phyloP scores from a whole-genome alignment of 2,797 vertebrate species.

The Coracias cyanogaster region DNA sequence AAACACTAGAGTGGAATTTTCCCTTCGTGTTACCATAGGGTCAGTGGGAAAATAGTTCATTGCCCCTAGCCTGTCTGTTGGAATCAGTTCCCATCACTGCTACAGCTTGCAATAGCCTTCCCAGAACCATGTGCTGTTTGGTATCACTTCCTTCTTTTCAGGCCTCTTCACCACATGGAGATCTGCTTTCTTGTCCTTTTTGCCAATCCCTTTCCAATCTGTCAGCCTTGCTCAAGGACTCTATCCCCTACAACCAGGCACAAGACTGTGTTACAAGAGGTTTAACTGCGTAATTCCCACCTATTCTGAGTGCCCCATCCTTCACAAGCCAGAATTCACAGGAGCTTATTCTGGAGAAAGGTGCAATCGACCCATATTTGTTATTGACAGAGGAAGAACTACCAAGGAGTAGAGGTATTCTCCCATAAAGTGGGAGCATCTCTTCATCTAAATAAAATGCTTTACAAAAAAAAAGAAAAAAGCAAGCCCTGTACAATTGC shows the following conservation, averaged over 20 bases:
- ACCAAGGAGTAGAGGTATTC: background rate
- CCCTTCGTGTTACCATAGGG: background rate
- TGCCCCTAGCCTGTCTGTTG: background rate
- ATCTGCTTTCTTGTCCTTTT: background rate
- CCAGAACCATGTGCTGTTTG: background rate
- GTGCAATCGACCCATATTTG: background rate
- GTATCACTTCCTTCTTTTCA: conserved; percentile 3
- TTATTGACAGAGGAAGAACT: background rate
- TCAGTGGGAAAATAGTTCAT: background rate
- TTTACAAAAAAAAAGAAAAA: background rate
- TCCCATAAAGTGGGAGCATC: background rate
- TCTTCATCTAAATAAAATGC: background rate
- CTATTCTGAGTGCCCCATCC: background rate
- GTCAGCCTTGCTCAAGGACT: background rate
- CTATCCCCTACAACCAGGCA: background rate
- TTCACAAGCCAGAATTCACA: background rate
- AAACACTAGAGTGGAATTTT: background rate
- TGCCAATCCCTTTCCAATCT: background rate
- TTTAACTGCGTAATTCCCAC: background rate
- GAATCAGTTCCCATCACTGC: background rate
- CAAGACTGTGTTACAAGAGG: background rate
- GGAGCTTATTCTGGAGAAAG: background rate
- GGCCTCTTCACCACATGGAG: background rate
- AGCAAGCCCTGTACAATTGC: background rate
- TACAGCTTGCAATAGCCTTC: background rate